Percentiles rank a stretch among this genome's conserved stretches.
These are phyloP conservation scores for Cyclura pinguis DNA, from an alignment of 2,797 vertebrate species.

Conservation along the genomic window DNA sequence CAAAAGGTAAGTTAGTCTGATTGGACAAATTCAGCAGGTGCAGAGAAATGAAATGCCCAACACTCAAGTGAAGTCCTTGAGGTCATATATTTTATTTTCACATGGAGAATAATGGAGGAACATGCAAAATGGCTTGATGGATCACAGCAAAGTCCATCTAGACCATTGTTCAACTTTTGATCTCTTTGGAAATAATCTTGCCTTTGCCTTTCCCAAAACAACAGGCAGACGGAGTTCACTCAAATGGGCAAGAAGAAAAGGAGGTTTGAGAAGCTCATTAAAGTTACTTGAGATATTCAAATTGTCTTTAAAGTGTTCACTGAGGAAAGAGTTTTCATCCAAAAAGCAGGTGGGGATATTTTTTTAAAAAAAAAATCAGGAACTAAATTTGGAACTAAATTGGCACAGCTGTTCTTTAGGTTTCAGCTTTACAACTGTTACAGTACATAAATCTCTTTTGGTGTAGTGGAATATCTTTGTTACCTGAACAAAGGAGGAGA, in stretches of 20 bases:
- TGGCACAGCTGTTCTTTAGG: no score
- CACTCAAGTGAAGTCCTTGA: conserved; percentile 20
- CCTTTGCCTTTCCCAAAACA: not conserved
- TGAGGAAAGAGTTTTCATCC: no score
- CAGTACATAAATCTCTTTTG: no score
- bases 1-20: conserved; percentile 47
- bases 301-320: not conserved
- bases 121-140: not conserved
- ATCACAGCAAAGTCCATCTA: no score
- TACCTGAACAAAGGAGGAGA: no score
- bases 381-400: no score
- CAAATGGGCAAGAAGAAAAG: not conserved
- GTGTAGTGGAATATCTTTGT: no score
- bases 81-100: not conserved
- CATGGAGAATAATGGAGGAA: conserved; percentile 17
- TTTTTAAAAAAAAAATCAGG: no score
- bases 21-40: conserved; percentile 53
- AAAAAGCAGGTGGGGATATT: no score
- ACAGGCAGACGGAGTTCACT: not conserved
- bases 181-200: not conserved
- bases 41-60: conserved; percentile 38
- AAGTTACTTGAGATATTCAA: not conserved
- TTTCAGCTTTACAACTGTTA: no score
- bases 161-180: not conserved
- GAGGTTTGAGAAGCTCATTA: not conserved